These are phyloP conservation scores for Apodemus sylvaticus DNA, from an alignment of 2,113 vertebrate genomes.

Conservation along the genomic window DNA sequence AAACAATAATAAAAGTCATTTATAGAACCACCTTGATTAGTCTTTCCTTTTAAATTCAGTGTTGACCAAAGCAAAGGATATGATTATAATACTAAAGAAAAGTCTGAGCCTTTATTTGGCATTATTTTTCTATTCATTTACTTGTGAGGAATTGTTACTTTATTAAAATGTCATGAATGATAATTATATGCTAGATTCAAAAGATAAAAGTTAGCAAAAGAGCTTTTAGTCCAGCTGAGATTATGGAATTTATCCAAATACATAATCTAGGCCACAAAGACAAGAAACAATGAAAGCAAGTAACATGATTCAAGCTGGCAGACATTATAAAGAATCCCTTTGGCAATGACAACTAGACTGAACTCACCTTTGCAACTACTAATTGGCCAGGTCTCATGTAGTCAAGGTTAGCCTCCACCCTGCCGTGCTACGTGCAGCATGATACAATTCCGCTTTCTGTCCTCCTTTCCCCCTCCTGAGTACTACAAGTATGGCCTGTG, in stretches of 20 bases:
- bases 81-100: neutral
- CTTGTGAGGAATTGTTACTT: neutral
- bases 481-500: neutral
- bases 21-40: constrained; percentile 59
- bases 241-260: neutral
- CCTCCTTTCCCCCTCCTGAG: too few relatives aligned
- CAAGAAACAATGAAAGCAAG: neutral
- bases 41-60: constrained; percentile 57
- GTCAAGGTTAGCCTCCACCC: neutral
- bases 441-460: too few relatives aligned
- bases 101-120: constrained; percentile 8
- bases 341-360: neutral
- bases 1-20: constrained; percentile 73
- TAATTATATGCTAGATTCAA: neutral
- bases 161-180: constrained; percentile 29
- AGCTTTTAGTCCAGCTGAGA: neutral
- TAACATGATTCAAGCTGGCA: neutral
- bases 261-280: neutral
- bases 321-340: neutral
- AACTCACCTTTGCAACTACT: constrained; percentile 3
- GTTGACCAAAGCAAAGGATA: constrained; percentile 14
- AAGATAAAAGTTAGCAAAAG: neutral
- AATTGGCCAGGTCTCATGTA: neutral
- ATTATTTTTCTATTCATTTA: constrained; percentile 40
- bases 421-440: neutral